Base-by-base conservation (phyloP, 2,888 invertebrate genomes). In the Mesoligia furuncula region DNA sequence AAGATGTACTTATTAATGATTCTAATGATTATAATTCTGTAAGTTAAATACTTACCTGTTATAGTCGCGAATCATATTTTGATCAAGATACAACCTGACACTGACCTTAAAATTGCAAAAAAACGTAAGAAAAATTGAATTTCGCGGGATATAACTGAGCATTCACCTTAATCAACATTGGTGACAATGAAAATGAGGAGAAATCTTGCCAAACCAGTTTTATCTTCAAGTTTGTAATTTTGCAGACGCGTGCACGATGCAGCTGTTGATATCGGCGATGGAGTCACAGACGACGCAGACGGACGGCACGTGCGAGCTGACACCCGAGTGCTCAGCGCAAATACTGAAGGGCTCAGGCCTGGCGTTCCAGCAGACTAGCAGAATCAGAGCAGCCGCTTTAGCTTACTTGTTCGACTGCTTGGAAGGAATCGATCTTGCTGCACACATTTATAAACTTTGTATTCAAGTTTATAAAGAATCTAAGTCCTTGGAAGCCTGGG, bases 221-320 rank as follows among this genome's bases (percentile, higher is more conserved):
- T 74, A 69, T 83, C 78, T 81, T 85, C 69, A 81, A 84, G 75
- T 69, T 59, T 59, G 69, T 80, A 75, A 77, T 83, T 45, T 45
- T 93, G 64, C 91, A 96, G 96, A 96, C 89, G 96, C 96, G 24
- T 96, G 96, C 82, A 96, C 93, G 51, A 96, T 96, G 96, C 96
- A 96, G 88, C 84, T 96, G 72, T 89, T 96, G 68, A 93, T 96
- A 92, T 94, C 96, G 2, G 95, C 96, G 0, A 95, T 96, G 96
- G 96, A 96, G 85, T 87, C 93, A 1, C 96, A 96, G 77, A 95
- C 95, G 0, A 92, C 93, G n/a, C 92, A 94, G 75, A 84, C 90
- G 0, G 96, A 96, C 0, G 95, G 93, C 2, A 85, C 92, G 3
- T 96, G 96, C 65, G 96, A 96, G 75, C 80, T 96, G 75, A 90